phyloP scores from a whole-genome alignment of 2,113 vertebrate species.

The Pardalotus punctatus region DNA sequence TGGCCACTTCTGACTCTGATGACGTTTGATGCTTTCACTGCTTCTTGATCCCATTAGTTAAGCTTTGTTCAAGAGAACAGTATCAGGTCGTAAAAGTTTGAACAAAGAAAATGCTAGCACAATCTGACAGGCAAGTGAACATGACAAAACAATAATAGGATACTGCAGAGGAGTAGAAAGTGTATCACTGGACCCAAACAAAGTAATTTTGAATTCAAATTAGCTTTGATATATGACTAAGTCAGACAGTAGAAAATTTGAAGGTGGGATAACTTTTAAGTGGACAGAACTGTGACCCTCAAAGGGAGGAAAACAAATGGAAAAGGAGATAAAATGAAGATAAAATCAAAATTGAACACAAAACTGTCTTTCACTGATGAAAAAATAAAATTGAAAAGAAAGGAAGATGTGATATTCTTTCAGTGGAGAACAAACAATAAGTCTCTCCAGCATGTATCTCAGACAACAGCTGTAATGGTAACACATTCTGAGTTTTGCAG shows the following conservation, averaged over 20 bases:
- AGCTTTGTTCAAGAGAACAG: neutral
- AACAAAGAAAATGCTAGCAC: neutral
- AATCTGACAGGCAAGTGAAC: neutral
- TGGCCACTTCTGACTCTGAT: neutral
- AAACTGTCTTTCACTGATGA: neutral
- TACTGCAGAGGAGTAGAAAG: neutral
- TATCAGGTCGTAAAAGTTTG: neutral
- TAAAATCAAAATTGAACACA: neutral
- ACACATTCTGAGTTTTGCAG: conserved; percentile 2
- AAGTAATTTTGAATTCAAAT: neutral
- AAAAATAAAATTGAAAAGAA: neutral
- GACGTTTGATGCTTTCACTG: neutral
- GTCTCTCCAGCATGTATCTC: neutral
- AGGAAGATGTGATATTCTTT: neutral
- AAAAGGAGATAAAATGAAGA: neutral
- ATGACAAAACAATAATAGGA: neutral
- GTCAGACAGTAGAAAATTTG: neutral
- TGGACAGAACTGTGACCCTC: neutral
- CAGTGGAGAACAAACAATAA: neutral
- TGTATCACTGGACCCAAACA: neutral
- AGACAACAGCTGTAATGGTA: neutral
- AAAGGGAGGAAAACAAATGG: neutral
- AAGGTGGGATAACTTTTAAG: neutral
- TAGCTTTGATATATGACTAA: neutral
- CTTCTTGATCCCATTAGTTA: neutral